Evolutionary conservation across 2,888 invertebrate genomes (phyloP).

Genomic region (Eristalinus sepulchralis): DNA sequence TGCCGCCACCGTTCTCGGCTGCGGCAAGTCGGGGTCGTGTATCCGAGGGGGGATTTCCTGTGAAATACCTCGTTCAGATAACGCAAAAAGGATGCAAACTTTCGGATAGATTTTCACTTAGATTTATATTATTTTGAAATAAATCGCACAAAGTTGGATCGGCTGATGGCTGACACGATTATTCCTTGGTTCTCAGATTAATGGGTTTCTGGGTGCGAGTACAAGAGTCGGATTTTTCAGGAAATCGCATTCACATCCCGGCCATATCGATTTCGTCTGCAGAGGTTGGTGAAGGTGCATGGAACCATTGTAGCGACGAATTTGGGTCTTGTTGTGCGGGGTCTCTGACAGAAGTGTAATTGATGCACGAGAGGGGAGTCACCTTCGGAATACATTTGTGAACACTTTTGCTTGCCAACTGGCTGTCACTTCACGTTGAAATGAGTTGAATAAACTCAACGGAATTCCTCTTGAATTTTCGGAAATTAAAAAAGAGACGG

Average conservation of each 20-base stretch:
- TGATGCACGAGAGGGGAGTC: neutral
- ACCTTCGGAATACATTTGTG: too few species aligned
- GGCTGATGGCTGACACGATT: conserved; percentile 22
- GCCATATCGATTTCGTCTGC: neutral
- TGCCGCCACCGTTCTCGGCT: neutral
- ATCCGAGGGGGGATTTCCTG: neutral
- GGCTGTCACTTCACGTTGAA: too few species aligned
- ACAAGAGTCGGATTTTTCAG: neutral
- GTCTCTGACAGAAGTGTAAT: neutral
- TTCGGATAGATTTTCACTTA: conserved; percentile 62
- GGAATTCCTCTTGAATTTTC: too few species aligned
- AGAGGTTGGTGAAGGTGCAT: neutral
- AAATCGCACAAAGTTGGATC: conserved; percentile 34
- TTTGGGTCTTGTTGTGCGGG: neutral
- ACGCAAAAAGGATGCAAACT: conserved; percentile 39
- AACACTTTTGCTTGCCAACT: too few species aligned
- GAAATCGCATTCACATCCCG: neutral
- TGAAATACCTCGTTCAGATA: neutral
- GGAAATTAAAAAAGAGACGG: too few species aligned
- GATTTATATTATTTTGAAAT: conserved; percentile 63
- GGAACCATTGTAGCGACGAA: neutral
- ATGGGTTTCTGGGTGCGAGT: conserved; percentile 30
- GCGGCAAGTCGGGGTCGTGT: neutral
- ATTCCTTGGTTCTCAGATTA: conserved; percentile 9
- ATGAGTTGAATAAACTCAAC: too few species aligned